Base-by-base conservation (phyloP, 2,888 invertebrate genomes). In the Troides oblongomaculatus region DNA sequence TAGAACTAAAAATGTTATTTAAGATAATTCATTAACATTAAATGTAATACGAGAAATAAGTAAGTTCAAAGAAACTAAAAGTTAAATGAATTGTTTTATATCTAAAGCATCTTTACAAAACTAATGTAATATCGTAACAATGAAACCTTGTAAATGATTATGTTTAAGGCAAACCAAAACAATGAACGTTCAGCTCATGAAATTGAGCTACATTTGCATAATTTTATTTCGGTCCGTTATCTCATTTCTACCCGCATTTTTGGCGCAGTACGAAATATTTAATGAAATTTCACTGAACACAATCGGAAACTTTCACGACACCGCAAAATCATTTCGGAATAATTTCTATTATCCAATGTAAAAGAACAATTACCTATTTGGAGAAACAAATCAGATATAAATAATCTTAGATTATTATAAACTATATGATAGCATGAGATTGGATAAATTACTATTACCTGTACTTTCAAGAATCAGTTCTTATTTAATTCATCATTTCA, bases 181-280 rank as follows among this genome's bases (percentile, higher is more conserved):
- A 10, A n/a, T 6, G 63, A 53, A 21, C 23, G 8, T 59, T 60
- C 30, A 30, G 5, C 30, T 36, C 23, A 39, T 46, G 50, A 66
- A 70, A 62, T 50, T 43, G n/a, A 43, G 18, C 23, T 12, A 65
- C 5, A 62, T 70, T 66, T 43, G 56, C 68, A 68, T 61, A 61
- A 17, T 56, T 64, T 64, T 69, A 63, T 68, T 36, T 64, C 64
- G 39, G 60, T 43, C 64, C 18, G 17, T 61, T 64, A 70, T 66
- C 66, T 58, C 59, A 58, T 58, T 43, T 53, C 39, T 66, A 63
- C 69, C 69, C 69, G 64, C 65, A 69, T 69, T 61, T 62, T 65
- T 30, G 39, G 18, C 56, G 17, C 43, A 56, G 23, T 53, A 50
- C 43, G 30, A 61, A 61, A 63, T 8, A 30, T 5, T 43, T 43